These are phyloP conservation scores for Phylloscopus trochilus DNA, from an alignment of 2,113 vertebrate genomes.

Conservation along the genomic window DNA sequence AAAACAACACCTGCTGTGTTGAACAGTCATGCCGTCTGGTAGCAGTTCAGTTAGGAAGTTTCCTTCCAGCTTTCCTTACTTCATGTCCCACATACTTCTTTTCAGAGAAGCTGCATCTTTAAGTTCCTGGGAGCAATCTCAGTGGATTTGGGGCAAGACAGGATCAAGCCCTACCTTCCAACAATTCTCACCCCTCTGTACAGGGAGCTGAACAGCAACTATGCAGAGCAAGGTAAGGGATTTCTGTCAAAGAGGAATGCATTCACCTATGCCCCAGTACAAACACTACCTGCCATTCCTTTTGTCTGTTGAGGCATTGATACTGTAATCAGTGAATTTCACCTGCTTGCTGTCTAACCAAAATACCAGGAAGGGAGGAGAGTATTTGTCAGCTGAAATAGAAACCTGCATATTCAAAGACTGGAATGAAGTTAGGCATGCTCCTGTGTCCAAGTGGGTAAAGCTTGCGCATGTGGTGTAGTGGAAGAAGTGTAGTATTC, in stretches of 20 bases:
- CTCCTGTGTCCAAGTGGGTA: not conserved
- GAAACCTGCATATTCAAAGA: not conserved
- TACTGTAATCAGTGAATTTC: not conserved
- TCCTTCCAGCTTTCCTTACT: not conserved
- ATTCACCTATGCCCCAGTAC: not conserved
- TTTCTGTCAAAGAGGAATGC: not conserved
- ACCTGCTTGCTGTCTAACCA: not conserved
- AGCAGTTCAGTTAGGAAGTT: not conserved
- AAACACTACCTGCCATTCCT: not conserved
- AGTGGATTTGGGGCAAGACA: conserved; percentile 87
- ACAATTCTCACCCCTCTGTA: conserved; percentile 86
- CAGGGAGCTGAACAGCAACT: conserved; percentile 95
- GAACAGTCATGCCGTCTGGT: not conserved
- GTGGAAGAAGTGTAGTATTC: not conserved
- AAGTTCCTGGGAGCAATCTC: conserved; percentile 94
- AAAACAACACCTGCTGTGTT: not conserved
- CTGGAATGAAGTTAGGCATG: not conserved
- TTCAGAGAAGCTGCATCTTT: conserved; percentile 92
- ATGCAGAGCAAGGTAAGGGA: conserved; percentile 88
- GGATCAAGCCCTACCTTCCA: conserved; percentile 83
- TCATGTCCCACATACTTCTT: not conserved
- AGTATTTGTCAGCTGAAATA: not conserved
- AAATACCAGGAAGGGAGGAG: not conserved
- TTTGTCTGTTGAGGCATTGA: not conserved
- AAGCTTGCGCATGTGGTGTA: not conserved